Evolutionary conservation across 1,140 invertebrate genomes (phyloP).

Genomic region (Diorhabda elongata): DNA sequence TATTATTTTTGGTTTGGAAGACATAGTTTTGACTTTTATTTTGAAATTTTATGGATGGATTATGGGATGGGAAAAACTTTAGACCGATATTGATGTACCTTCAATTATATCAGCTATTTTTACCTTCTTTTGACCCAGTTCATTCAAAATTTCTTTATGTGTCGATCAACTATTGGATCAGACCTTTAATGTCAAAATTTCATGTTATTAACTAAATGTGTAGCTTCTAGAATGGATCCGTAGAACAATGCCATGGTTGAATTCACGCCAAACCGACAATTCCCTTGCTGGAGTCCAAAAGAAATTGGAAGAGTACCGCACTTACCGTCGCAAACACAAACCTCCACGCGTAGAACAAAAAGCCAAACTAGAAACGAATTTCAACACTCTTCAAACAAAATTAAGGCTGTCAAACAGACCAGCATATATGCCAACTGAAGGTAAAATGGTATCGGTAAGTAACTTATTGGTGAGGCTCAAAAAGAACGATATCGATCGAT

Average conservation of each 20-base stretch:
- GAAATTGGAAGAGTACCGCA: conserved; percentile 97
- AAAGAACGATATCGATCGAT: too few relatives aligned
- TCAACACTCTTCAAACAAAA: conserved; percentile 97
- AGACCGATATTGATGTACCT: too few relatives aligned
- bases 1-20: too few relatives aligned
- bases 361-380: conserved; percentile 96
- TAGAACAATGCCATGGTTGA: conserved; percentile 95
- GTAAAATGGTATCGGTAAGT: conserved; percentile 93
- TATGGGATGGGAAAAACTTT: too few relatives aligned
- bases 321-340: conserved; percentile 97
- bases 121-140: too few relatives aligned
- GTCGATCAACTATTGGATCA: too few relatives aligned
- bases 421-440: conserved; percentile 98
- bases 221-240: conserved; percentile 96
- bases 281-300: conserved; percentile 94
- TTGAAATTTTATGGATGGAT: too few relatives aligned
- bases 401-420: conserved; percentile 94
- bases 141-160: too few relatives aligned
- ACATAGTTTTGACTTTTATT: too few relatives aligned
- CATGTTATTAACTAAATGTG: too few relatives aligned
- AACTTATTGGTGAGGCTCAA: conserved; percentile 6
- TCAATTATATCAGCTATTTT: too few relatives aligned
- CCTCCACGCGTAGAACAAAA: conserved; percentile 98
- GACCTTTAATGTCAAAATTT: too few relatives aligned
- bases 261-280: conserved; percentile 95